These are phyloP conservation scores for Zhuqinia jingwanae DNA, from an alignment of 2,888 invertebrate genomes.

Conservation along the genomic window DNA sequence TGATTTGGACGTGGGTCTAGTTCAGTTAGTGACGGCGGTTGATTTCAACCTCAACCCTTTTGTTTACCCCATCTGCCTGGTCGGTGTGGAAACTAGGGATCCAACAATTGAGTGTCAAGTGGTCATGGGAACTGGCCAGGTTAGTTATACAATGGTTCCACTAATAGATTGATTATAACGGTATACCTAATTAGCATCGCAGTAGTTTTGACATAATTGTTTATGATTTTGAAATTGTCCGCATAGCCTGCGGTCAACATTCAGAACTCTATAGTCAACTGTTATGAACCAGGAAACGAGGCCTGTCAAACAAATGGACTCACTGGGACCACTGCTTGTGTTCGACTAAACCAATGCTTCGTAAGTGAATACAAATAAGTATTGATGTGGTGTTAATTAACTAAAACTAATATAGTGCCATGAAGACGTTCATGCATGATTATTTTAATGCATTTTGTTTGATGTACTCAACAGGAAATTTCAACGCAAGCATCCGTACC, in stretches of 20 bases:
- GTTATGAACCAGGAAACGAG: constrained; percentile 51
- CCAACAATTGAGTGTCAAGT: constrained; percentile 41
- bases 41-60: constrained; percentile 53
- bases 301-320: constrained; percentile 2
- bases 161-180: background rate
- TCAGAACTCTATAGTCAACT: constrained; percentile 21
- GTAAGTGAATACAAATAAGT: constrained; percentile 14
- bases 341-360: constrained; percentile 26
- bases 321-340: background rate
- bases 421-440: too few species aligned
- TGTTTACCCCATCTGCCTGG: constrained; percentile 42
- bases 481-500: background rate
- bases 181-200: background rate
- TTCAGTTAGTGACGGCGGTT: background rate
- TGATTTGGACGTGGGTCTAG: constrained; percentile 29
- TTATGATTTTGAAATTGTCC: background rate
- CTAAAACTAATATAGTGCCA: background rate
- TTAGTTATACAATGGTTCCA: too few species aligned
- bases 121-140: background rate
- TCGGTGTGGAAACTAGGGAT: constrained; percentile 43
- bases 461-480: background rate
- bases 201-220: background rate
- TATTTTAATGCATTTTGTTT: background rate
- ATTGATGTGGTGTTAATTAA: background rate
- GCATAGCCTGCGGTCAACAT: background rate